These are phyloP conservation scores for Incurvaria masculella DNA, from an alignment of 2,888 invertebrate genomes.

Conservation along the genomic window DNA sequence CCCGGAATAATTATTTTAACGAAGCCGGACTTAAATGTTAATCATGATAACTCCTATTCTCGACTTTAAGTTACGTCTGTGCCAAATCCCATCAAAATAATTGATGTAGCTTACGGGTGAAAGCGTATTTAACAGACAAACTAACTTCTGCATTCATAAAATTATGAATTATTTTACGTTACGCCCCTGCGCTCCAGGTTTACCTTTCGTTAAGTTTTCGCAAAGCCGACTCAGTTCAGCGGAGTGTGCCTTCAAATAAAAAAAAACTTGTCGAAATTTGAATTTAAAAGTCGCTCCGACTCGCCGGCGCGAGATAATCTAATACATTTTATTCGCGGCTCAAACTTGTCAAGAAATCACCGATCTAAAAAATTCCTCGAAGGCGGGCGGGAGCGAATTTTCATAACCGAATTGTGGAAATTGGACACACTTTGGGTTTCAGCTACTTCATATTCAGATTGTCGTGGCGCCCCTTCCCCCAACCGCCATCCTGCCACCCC, in stretches of 20 bases:
- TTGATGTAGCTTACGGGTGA: no score
- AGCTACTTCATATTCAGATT: background rate
- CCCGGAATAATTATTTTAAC: no score
- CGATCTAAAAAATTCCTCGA: background rate
- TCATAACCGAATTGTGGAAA: slow-evolving; percentile 26
- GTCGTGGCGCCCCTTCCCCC: slow-evolving; percentile 7
- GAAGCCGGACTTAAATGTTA: no score
- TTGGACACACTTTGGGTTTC: slow-evolving; percentile 15
- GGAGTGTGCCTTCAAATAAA: background rate
- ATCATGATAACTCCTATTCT: no score
- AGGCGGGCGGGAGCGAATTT: slow-evolving; percentile 19
- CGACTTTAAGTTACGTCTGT: no score
- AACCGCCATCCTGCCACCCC: slow-evolving; percentile 42
- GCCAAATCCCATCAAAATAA: no score
- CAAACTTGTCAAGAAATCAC: background rate
- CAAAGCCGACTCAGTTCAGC: background rate
- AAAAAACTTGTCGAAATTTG: background rate
- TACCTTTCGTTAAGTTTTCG: background rate
- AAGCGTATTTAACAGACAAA: no score
- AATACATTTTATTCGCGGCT: background rate
- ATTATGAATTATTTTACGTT: no score
- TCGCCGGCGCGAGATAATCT: background rate
- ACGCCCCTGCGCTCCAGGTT: background rate
- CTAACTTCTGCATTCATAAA: no score
- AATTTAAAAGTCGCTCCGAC: background rate